phyloP scores from a whole-genome alignment of 2,797 vertebrate species.

The Poeciliopsis presidionis region DNA sequence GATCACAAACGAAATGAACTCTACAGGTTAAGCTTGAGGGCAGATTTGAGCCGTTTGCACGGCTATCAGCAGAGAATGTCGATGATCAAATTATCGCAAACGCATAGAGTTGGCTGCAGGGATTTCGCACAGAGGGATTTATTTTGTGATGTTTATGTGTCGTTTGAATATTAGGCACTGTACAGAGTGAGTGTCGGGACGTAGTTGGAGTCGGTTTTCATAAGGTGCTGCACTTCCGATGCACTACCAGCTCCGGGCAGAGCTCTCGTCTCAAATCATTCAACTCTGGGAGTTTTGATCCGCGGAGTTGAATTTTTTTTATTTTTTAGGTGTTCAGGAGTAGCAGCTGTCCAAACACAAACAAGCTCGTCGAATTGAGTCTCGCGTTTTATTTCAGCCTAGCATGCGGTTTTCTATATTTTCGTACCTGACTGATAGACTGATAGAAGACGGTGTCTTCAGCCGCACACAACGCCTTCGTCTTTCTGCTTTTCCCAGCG shows the following conservation, averaged over 20 bases:
- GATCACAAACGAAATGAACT: background rate
- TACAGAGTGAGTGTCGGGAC: background rate
- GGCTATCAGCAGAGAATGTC: conserved; percentile 50
- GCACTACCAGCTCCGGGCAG: conserved; percentile 44
- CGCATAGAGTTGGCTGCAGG: conserved; percentile 17
- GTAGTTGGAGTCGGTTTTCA: conserved; percentile 16
- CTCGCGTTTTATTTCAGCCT: conserved; percentile 32
- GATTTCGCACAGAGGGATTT: conserved; percentile 26
- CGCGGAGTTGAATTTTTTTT: conserved; percentile 3
- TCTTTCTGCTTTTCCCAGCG: conserved; percentile 32
- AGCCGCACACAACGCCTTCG: background rate
- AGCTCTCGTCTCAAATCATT: background rate
- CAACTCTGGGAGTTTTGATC: conserved; percentile 7
- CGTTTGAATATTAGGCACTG: background rate
- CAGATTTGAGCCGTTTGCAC: conserved; percentile 41
- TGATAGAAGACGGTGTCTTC: conserved; percentile 24
- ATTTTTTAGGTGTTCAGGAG: conserved; percentile 29
- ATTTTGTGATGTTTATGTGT: background rate
- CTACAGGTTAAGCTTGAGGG: conserved; percentile 1
- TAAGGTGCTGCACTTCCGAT: conserved; percentile 25
- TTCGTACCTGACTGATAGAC: conserved; percentile 28
- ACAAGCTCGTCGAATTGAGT: conserved; percentile 53
- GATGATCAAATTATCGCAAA: conserved; percentile 28
- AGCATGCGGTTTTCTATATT: conserved; percentile 59
- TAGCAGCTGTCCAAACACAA: conserved; percentile 31